Evolutionary conservation across 2,888 invertebrate genomes (phyloP).

Genomic region (Andrena trimmerana): DNA sequence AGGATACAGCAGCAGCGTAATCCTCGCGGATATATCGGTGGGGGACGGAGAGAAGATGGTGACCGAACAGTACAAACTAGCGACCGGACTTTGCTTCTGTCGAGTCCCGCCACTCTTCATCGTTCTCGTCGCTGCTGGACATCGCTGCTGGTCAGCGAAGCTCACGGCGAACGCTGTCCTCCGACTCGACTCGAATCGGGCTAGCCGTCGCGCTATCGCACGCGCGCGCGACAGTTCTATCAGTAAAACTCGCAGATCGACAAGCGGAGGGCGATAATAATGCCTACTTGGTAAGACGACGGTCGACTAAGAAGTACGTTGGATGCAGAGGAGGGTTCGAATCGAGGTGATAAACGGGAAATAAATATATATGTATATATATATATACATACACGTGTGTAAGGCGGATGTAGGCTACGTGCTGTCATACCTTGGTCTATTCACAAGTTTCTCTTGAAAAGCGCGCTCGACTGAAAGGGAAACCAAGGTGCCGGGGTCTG

Average conservation of each 20-base stretch:
- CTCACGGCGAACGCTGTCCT: not conserved
- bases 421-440: too few relatives aligned
- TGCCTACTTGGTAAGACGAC: conserved; percentile 72
- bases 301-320: conserved; percentile 70
- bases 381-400: conserved; percentile 4
- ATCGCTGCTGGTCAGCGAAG: not conserved
- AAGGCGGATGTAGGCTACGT: not conserved
- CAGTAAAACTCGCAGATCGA: conserved; percentile 45
- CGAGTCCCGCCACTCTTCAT: not conserved
- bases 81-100: not conserved
- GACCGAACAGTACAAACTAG: not conserved
- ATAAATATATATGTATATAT: conserved; percentile 8
- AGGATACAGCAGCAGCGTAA: not conserved
- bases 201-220: conserved; percentile 19
- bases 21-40: conserved; percentile 6
- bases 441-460: not conserved
- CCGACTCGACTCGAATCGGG: not conserved
- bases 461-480: not conserved
- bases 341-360: conserved; percentile 38
- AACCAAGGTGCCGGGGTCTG: too few relatives aligned
- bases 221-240: conserved; percentile 46
- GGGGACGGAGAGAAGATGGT: not conserved
- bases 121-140: not conserved
- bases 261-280: conserved; percentile 52
- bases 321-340: conserved; percentile 46